These are phyloP conservation scores for Epistrophella euchroma DNA, from an alignment of 2,888 invertebrate genomes.

Conservation along the genomic window DNA sequence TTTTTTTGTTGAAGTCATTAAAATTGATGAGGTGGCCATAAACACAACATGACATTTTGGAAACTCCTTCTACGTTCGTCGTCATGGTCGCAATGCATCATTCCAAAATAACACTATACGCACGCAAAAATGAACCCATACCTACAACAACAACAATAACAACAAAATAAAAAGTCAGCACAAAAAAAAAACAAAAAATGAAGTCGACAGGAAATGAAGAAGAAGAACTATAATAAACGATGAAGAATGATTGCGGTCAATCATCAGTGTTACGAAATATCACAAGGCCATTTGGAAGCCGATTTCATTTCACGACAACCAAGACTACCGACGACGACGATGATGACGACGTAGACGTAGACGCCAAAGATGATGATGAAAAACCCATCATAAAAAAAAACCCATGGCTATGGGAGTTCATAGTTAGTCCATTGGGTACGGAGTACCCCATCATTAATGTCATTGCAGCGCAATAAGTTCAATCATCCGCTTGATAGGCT, in stretches of 20 bases:
- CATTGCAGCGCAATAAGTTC: constrained; percentile 60
- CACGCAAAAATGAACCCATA: constrained; percentile 20
- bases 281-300: constrained; percentile 68
- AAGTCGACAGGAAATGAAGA: constrained; percentile 39
- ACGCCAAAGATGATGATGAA: constrained; percentile 17
- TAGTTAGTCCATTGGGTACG: constrained; percentile 31
- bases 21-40: constrained; percentile 67
- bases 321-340: constrained; percentile 8
- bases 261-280: constrained; percentile 65
- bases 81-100: constrained; percentile 36
- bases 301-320: constrained; percentile 44
- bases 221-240: constrained; percentile 51
- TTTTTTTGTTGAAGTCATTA: constrained; percentile 59
- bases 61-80: constrained; percentile 24
- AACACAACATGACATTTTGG: constrained; percentile 53
- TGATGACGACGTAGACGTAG: neutral
- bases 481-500: constrained; percentile 39
- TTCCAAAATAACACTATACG: constrained; percentile 1
- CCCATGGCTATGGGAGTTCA: constrained; percentile 20
- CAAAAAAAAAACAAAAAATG: too few relatives aligned
- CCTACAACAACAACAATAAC: neutral
- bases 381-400: constrained; percentile 39
- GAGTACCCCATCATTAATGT: constrained; percentile 59
- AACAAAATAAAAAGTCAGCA: constrained; percentile 16
- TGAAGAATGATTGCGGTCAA: constrained; percentile 70